Conservation (phyloP, 2,797 vertebrate species). For the Schizothorax lantsangensis region DNA sequence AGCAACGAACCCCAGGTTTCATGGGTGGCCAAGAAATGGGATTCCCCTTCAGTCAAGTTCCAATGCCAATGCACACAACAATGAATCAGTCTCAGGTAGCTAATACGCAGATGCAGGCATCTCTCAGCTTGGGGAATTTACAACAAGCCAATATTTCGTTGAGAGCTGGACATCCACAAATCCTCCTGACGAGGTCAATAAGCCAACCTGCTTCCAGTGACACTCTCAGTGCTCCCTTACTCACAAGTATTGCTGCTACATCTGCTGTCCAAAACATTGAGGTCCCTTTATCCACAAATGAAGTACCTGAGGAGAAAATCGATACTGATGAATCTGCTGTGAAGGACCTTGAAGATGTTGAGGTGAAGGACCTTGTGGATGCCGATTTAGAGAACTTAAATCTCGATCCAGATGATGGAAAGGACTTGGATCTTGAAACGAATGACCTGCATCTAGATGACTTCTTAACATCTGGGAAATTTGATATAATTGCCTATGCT, state of each 20-base stretch:
- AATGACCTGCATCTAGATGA: constrained; percentile 97
- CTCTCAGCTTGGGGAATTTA: constrained; percentile 86
- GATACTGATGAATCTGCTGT: constrained; percentile 93
- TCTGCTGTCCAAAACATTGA: constrained; percentile 74
- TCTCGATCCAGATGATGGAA: constrained; percentile 94
- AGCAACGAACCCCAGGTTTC: constrained; percentile 80
- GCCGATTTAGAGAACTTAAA: constrained; percentile 97
- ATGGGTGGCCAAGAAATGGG: constrained; percentile 81
- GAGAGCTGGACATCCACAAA: constrained; percentile 75
- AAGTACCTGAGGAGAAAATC: constrained; percentile 89
- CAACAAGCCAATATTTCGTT: constrained; percentile 80
- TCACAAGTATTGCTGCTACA: constrained; percentile 73
- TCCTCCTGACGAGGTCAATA: constrained; percentile 84
- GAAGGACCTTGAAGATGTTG: constrained; percentile 97
- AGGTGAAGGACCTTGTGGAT: constrained; percentile 97
- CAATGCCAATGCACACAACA: constrained; percentile 81
- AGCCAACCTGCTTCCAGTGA: constrained; percentile 85
- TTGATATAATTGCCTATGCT: constrained; percentile 98
- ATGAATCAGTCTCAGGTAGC: constrained; percentile 73
- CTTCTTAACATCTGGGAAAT: constrained; percentile 93
- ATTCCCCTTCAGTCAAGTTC: constrained; percentile 77
- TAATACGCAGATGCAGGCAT: constrained; percentile 76
- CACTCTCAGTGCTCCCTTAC: constrained; percentile 76
- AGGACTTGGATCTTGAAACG: constrained; percentile 96
- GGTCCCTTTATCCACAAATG: constrained; percentile 67